Conservation (phyloP, 2,113 vertebrate species). For the Calidris pygmaea region DNA sequence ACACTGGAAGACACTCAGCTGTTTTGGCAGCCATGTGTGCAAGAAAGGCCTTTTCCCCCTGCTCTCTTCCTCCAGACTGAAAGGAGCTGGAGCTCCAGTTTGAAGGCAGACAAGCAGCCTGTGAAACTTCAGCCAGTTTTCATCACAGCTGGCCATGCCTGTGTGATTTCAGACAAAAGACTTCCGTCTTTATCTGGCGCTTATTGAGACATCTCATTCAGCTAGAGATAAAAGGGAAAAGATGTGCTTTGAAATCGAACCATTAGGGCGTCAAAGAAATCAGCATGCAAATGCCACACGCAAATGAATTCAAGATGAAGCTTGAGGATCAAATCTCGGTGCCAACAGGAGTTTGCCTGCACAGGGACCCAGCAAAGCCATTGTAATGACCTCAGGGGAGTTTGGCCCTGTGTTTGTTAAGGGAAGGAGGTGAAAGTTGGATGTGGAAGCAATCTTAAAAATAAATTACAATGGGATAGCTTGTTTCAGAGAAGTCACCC, state of each 20-base stretch:
- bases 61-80: conserved; percentile 56
- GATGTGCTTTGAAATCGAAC: conserved; percentile 80
- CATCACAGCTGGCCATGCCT: conserved; percentile 78
- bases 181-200: conserved; percentile 82
- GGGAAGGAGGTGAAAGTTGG: background rate
- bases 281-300: conserved; percentile 74
- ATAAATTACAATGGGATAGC: background rate
- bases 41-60: conserved; percentile 38
- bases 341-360: conserved; percentile 30
- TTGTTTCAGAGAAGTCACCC: background rate
- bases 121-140: conserved; percentile 79
- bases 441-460: background rate
- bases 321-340: background rate
- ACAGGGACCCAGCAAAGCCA: background rate
- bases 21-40: conserved; percentile 39
- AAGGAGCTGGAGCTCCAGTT: conserved; percentile 52
- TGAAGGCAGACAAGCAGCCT: conserved; percentile 74
- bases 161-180: conserved; percentile 77
- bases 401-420: background rate
- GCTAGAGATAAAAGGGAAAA: conserved; percentile 77
- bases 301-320: conserved; percentile 70
- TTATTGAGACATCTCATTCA: conserved; percentile 82
- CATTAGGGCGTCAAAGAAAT: conserved; percentile 65
- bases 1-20: conserved; percentile 35
- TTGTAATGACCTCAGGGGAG: background rate